phyloP scores from a whole-genome alignment of 2,113 vertebrate species.

The Cichladusa arquata region DNA sequence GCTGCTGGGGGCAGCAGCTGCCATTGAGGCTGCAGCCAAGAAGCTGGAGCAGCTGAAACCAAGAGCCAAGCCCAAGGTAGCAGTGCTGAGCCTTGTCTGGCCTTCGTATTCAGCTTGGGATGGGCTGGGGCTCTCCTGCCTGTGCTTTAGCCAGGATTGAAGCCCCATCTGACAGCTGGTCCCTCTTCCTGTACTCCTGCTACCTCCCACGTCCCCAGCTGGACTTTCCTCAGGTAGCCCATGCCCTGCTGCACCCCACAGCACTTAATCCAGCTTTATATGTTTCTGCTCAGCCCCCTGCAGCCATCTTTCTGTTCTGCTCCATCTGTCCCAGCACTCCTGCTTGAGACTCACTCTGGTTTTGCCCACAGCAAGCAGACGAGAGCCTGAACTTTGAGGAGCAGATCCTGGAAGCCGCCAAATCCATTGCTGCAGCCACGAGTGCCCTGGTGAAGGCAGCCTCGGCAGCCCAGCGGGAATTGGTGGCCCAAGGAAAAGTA shows the following conservation, averaged over 20 bases:
- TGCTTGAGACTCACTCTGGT: background rate
- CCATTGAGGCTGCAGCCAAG: slow-evolving; percentile 98
- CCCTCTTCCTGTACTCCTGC: background rate
- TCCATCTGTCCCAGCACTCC: background rate
- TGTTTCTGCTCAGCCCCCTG: background rate
- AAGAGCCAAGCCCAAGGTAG: slow-evolving; percentile 94
- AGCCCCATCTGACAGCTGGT: background rate
- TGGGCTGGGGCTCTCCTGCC: background rate
- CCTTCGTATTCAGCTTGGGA: fast-evolving
- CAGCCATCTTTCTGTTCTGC: background rate
- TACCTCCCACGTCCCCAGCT: background rate
- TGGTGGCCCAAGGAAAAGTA: slow-evolving; percentile 98
- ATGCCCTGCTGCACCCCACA: background rate
- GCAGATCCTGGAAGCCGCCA: slow-evolving; percentile 97
- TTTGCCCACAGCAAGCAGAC: slow-evolving; percentile 85
- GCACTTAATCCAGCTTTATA: background rate
- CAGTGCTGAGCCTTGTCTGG: background rate
- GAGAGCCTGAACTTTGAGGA: slow-evolving; percentile 98
- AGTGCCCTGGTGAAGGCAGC: slow-evolving; percentile 97
- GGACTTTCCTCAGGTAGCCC: background rate
- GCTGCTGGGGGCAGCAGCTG: slow-evolving; percentile 91
- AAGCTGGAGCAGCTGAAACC: slow-evolving; percentile 97
- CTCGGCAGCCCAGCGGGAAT: slow-evolving; percentile 92
- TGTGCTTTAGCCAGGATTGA: background rate
- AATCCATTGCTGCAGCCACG: slow-evolving; percentile 96